Evolutionary conservation across 2,888 invertebrate species (phyloP).

Genomic region (Mantis religiosa): DNA sequence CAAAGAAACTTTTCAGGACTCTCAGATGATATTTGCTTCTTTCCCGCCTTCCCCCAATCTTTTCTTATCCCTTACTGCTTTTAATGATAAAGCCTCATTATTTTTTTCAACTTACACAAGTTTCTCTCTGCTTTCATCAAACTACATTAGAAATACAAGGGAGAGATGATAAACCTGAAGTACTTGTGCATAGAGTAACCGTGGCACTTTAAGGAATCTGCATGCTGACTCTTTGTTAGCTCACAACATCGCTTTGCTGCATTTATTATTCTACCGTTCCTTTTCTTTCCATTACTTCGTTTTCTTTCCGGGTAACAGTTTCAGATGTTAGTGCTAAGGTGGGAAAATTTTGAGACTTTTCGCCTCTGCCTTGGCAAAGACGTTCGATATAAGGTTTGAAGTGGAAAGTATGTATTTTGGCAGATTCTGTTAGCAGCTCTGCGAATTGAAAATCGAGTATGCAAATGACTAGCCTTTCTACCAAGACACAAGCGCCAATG

Average conservation of each 20-base stretch:
- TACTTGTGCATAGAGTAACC: background rate
- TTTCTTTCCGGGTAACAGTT: background rate
- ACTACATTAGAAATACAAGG: background rate
- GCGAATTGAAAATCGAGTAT: no score
- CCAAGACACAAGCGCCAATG: no score
- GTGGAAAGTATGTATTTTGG: no score
- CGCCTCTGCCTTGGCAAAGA: no score
- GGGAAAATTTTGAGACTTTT: no score
- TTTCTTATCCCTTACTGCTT: background rate
- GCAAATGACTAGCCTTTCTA: no score
- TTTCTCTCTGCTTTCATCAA: background rate
- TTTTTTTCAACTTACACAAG: background rate
- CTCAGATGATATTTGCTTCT: background rate
- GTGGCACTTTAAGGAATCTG: background rate
- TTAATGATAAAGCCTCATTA: background rate
- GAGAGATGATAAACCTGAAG: background rate
- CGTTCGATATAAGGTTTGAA: no score
- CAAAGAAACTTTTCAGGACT: background rate
- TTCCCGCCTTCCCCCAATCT: background rate
- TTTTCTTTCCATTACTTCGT: background rate
- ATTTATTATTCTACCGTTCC: background rate
- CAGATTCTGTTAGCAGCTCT: no score
- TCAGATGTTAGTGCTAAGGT: background rate
- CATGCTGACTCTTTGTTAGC: background rate
- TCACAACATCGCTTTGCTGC: background rate